Conservation (phyloP, 2,113 vertebrate species). For the Gavia stellata region DNA sequence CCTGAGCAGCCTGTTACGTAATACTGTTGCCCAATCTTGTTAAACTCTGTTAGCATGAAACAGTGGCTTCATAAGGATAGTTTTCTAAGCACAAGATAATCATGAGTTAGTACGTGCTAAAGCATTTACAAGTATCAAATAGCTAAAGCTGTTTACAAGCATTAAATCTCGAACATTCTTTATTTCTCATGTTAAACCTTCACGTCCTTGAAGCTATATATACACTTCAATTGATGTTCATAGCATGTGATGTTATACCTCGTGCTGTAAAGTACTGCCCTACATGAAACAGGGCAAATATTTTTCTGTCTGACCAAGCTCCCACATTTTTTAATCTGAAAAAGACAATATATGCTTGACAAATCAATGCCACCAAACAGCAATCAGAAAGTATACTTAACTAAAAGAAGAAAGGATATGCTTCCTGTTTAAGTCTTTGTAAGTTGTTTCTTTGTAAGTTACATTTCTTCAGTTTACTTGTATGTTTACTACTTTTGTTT, state of each 20-base stretch:
- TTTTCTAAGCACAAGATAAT: background rate
- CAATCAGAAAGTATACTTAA: background rate
- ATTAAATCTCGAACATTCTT: background rate
- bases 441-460: too few species aligned
- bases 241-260: background rate
- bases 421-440: background rate
- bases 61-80: fast-evolving
- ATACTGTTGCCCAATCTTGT: background rate
- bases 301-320: background rate
- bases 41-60: background rate
- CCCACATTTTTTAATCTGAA: background rate
- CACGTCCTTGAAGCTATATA: background rate
- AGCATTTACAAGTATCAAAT: background rate
- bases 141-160: background rate
- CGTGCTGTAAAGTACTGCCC: background rate
- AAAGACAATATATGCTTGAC: background rate
- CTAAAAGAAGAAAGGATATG: background rate
- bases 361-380: background rate
- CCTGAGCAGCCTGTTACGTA: too few species aligned
- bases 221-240: background rate
- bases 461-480: too few species aligned
- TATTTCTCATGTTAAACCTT: background rate
- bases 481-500: background rate
- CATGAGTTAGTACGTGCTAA: background rate
- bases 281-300: too few species aligned